Evolutionary conservation across 2,113 vertebrate genomes (phyloP), one percentile per base, ranked within the genome.

Genomic region (Ancistrus triradiatus): DNA sequence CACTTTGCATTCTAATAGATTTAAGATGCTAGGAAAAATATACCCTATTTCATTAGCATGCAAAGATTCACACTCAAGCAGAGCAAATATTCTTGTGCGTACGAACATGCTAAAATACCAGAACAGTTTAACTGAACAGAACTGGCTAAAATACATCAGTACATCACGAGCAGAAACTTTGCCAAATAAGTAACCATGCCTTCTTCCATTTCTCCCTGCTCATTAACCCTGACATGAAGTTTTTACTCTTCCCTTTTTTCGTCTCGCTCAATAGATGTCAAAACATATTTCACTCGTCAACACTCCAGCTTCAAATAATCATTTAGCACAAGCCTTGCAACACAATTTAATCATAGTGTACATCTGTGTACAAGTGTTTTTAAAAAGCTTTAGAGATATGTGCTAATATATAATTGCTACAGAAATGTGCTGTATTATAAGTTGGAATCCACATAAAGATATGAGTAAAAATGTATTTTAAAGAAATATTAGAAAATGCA

Each of bases 261-360:
- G 18, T 18, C 9, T 8, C n/a, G 14, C 19, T 18, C 10, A 51
- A 27, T 62, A 43, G 13, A 25, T 11, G 24, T 52, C 35, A 3
- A 57, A 74, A 47, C 43, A 66, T 52, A 27, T 62, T 42, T 56
- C 10, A 22, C 27, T 51, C n/a, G 33, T 33, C 37, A 35, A 40
- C 24, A 21, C 56, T 48, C 3, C 11, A 22, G 46, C 51, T 66
- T 65, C 28, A 70, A 46, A 42, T n/a, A 55, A 19, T 35, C 15
- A 46, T 69, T 72, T 67, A 64, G 66, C 69, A 79, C 74, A 76
- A 77, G 64, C 73, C 62, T 70, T 7, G 6, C 11, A 52, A 73
- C 68, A 37, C 60, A 75, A 81, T 84, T 64, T 75, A 72, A 76
- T 81, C 69, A 15, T 4, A 13, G 43, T 19, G 50, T 56, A 31